Evolutionary conservation across 1,140 invertebrate genomes (phyloP).

Genomic region (Fragariocoptes setiger): DNA sequence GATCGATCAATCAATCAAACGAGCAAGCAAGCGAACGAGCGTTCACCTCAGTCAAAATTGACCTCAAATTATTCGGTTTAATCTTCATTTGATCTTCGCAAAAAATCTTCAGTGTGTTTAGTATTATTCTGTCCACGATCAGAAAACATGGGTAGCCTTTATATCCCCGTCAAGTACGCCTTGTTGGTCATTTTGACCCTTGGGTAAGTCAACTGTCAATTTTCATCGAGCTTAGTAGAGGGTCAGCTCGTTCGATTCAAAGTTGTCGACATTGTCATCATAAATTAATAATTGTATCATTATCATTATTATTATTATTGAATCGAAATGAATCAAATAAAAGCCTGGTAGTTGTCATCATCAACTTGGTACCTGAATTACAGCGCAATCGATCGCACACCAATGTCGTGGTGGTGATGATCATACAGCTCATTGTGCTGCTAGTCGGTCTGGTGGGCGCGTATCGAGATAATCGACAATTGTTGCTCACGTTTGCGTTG

Average conservation of each 20-base stretch:
- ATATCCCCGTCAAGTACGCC: background rate
- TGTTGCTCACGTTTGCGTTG: conserved; percentile 3
- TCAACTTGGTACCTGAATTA: background rate
- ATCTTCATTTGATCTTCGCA: no score
- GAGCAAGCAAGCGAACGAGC: no score
- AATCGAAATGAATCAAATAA: background rate
- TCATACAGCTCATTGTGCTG: background rate
- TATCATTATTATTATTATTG: no score
- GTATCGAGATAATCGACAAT: conserved; percentile 1
- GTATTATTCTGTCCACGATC: no score
- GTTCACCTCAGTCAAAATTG: no score
- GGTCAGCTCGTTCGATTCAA: background rate
- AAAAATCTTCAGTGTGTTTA: no score
- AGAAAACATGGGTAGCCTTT: no score
- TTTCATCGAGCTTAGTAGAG: background rate
- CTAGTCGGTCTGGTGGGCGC: conserved; percentile 5
- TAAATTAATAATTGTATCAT: background rate
- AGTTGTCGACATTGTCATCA: background rate
- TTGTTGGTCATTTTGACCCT: background rate
- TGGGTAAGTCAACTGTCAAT: background rate
- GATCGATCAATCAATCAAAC: no score
- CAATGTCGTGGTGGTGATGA: background rate
- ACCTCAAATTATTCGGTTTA: no score
- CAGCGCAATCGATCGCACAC: background rate
- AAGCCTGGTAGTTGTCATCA: background rate